Base-by-base conservation (phyloP, 2,888 invertebrate species). In the Rapana venosa region DNA sequence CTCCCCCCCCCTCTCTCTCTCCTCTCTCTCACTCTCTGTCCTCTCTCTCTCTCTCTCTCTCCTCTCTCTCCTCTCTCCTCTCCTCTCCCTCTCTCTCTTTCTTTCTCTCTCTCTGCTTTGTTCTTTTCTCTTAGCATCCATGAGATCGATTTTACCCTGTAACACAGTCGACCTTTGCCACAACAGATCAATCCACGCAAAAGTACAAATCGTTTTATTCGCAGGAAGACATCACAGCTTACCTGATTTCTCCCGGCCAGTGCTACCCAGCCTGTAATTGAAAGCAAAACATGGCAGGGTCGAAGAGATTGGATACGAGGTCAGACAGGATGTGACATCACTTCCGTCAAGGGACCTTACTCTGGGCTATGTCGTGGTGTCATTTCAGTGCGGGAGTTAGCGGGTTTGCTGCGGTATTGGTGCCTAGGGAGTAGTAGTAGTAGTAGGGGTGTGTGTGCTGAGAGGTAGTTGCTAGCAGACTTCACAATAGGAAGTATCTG, bases 311-410 rank as follows among this genome's bases (percentile, higher is more conserved):
- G 84, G 84, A 84, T 58, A 58, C 8, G 84, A 84, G 84, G 84
- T 84, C 84, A 84, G 84, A 84, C 84, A 58, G 58, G 84, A 84
- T 58, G 30, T 84, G 84, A 84, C 84, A 84, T 84, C 84, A 84
- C 58, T 84, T 84, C 84, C 84, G 58, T 26, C 83, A 26, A 17
- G 26, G 83, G 35, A 35, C 35, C 32, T 79, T 20, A 4, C 26
- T 35, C 17, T 15, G 35, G 32, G n/a, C 0, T n/a, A n/a, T 74
- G n/a, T 22, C n/a, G n/a, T 74, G 74, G 74, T 13, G 61, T 20
- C 22, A 22, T 61, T 61, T 4, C 22, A 22, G 61, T 61, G 15
- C 22, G 2, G 15, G 61, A 2, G 61, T 47, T 47, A 47, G 47
- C 47, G 2, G 8, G 4, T 8, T 47, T 47, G 47, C 47, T 47